These are phyloP conservation scores for Spodoptera exigua DNA, from an alignment of 2,888 invertebrate genomes.

Conservation along the genomic window DNA sequence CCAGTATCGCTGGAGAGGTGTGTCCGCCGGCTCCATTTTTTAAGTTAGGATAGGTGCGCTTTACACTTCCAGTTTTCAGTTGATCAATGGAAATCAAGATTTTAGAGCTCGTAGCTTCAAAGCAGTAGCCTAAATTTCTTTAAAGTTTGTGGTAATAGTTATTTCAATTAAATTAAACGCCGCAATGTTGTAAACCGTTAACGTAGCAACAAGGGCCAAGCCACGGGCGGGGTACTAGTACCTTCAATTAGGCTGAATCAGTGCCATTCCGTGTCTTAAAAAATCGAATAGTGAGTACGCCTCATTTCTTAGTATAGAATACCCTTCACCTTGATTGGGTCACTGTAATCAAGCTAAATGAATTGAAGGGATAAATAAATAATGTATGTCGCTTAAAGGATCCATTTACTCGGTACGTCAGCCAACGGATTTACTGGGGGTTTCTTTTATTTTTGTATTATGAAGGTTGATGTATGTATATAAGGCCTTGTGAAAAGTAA, in stretches of 20 bases:
- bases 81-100: no score
- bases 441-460: constrained; percentile 4
- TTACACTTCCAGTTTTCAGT: no score
- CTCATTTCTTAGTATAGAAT: constrained; percentile 2
- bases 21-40: no score
- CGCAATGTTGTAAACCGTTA: no score
- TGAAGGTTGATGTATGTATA: neutral
- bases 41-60: no score
- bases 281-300: neutral
- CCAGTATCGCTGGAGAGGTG: neutral
- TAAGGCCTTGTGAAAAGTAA: neutral
- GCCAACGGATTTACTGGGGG: constrained; percentile 1
- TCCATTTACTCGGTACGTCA: constrained; percentile 11
- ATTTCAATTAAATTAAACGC: no score
- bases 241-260: neutral
- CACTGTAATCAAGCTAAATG: constrained; percentile 34
- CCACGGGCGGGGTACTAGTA: neutral
- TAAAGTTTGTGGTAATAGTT: no score
- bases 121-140: no score
- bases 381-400: constrained; percentile 31
- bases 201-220: no score
- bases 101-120: no score
- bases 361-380: constrained; percentile 48
- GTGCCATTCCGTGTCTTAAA: constrained; percentile 1
- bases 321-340: constrained; percentile 25